Evolutionary conservation across 2,888 invertebrate species (phyloP).

Genomic region (Cremastobaeus sp.): DNA sequence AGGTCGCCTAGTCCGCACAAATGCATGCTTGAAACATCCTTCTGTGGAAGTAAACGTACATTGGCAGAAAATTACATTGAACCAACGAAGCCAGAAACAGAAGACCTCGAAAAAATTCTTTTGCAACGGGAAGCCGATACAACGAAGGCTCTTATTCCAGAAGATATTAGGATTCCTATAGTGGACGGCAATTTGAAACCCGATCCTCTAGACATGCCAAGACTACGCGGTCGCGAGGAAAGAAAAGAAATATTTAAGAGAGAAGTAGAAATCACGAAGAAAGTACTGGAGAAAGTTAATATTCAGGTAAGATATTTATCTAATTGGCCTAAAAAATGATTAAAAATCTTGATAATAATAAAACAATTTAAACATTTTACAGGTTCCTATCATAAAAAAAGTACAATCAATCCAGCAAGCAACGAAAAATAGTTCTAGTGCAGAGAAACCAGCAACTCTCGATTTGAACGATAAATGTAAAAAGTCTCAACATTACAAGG

Average conservation of each 20-base stretch:
- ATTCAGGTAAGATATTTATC: constrained; percentile 71
- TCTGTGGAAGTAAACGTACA: constrained; percentile 90
- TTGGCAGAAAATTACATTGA: constrained; percentile 74
- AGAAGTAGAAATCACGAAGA: constrained; percentile 77
- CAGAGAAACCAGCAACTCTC: constrained; percentile 82
- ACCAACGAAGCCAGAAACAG: constrained; percentile 80
- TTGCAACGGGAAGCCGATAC: constrained; percentile 83
- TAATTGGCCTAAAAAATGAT: no score
- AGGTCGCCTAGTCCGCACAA: constrained; percentile 94
- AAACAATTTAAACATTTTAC: no score
- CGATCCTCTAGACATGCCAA: constrained; percentile 84
- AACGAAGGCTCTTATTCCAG: constrained; percentile 83
- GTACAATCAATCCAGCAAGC: constrained; percentile 66
- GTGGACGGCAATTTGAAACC: constrained; percentile 83
- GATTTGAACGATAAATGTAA: constrained; percentile 79
- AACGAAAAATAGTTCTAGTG: constrained; percentile 74
- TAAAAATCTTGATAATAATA: no score
- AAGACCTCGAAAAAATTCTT: constrained; percentile 81
- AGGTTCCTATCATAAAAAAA: constrained; percentile 72
- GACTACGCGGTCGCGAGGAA: constrained; percentile 74
- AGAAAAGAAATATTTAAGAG: constrained; percentile 76
- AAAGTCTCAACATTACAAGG: constrained; percentile 71
- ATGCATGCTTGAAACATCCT: constrained; percentile 93
- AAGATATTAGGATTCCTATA: constrained; percentile 80
- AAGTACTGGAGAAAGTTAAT: constrained; percentile 75